Evolutionary conservation across 2,888 invertebrate genomes (phyloP), one percentile per base, ranked within the genome.

Genomic region (Protula sp.): DNA sequence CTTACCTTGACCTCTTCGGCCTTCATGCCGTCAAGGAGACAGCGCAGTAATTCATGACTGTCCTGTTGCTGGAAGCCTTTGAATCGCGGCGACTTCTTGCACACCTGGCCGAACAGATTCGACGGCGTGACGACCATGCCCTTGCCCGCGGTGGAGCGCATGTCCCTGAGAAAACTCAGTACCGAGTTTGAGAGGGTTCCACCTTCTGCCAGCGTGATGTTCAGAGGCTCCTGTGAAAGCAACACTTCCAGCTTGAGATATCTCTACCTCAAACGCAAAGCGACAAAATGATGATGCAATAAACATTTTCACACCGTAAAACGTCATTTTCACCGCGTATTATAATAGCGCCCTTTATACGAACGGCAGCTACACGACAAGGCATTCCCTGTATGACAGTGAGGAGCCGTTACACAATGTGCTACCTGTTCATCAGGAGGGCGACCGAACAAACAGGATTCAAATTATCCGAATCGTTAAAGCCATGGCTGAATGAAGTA

Each of bases 41-140:
- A 92, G 57, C 97, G 84, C 24, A 99, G 84, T 58, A 98, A 83
- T 80, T 99, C 98, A 74, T 99, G 98, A 0, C 97, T 88, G 79
- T 99, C 98, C 75, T 99, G 98, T 76, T 99, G 97, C 72, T 94
- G 91, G 1, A 90, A 93, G 9, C 94, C 94, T 56, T 90, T 89
- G 80, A 95, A 97, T 78, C 94, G 89, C 0, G 91, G 89, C n/a
- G 82, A 81, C 81, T 79, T 81, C 68, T 78, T 78, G 63, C 79
- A 80, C 3, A 82, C 72, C 66, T 80, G 78, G 9, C 75, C 74
- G 67, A 83, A 82, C 2, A 83, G 72, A 14, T 22, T 9, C 24
- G 50, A 50, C 22, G 50, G 50, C 5, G 50, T n/a, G 50, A 50
- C 5, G 50, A 24, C 50, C 5, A 26, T 19, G 19, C 50, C 24